Conservation (phyloP, 2,113 vertebrate species). For the Gopherus evgoodei region DNA sequence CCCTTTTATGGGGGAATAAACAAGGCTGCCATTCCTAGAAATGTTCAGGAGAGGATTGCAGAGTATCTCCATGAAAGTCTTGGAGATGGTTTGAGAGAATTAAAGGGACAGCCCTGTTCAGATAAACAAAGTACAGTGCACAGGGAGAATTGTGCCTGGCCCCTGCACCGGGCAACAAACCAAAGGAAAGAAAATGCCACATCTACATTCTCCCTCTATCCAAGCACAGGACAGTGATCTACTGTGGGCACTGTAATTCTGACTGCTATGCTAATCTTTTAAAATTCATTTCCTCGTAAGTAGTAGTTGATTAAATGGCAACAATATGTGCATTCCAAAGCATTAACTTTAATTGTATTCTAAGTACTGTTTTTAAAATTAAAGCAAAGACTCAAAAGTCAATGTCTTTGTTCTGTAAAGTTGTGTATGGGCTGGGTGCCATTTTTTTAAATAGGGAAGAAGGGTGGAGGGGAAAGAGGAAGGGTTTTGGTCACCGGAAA, state of each 20-base stretch:
- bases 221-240: not conserved
- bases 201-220: not conserved
- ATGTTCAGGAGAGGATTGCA: no score
- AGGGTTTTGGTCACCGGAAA: not conserved
- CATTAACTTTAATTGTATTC: not conserved
- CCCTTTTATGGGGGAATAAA: not conserved
- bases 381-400: not conserved
- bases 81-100: no score
- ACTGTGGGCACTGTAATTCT: not conserved
- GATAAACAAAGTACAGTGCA: no score
- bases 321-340: no score
- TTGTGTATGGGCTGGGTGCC: not conserved
- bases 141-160: not conserved
- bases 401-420: not conserved
- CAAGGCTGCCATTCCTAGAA: not conserved
- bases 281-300: no score
- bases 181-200: not conserved
- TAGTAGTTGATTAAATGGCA: no score
- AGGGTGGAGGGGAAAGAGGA: not conserved
- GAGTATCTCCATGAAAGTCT: no score
- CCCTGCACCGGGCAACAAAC: not conserved
- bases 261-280: no score
- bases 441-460: not conserved
- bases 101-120: no score
- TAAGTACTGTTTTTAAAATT: not conserved